Conservation (phyloP, 2,113 vertebrate species). For the Neotragus pygmaeus region DNA sequence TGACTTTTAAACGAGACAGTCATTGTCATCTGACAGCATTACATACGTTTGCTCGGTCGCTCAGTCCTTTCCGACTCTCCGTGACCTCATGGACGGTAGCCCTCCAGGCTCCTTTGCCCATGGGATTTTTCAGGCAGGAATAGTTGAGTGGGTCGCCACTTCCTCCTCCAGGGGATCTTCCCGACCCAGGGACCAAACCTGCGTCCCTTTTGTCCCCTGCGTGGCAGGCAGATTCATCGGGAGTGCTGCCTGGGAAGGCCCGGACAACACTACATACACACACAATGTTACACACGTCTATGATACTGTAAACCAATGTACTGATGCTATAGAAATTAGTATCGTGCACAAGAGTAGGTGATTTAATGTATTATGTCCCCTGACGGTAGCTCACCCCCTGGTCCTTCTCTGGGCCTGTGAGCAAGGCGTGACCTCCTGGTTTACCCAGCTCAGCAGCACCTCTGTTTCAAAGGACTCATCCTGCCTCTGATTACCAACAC, state of each 20-base stretch:
- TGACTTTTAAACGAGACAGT: neutral
- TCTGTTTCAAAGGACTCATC: neutral
- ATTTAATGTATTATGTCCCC: accelerated
- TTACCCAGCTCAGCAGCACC: no score
- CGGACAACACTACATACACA: neutral
- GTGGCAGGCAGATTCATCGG: neutral
- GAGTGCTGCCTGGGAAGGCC: neutral
- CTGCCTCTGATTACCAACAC: neutral
- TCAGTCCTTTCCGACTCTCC: neutral
- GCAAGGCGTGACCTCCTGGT: accelerated
- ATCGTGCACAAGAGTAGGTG: accelerated
- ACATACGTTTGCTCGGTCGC: accelerated
- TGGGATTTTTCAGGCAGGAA: neutral
- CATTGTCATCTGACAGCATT: neutral
- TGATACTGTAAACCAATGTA: neutral
- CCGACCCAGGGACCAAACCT: neutral
- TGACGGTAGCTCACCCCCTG: accelerated
- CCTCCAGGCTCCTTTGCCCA: neutral
- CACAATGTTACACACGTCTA: no score
- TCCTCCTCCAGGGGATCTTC: neutral
- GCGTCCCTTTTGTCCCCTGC: neutral
- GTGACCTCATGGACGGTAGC: neutral
- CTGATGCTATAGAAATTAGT: neutral
- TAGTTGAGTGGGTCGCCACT: neutral
- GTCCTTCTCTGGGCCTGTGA: neutral